phyloP scores from a whole-genome alignment of 1,140 invertebrate genomes.

The Dinoponera quadriceps region DNA sequence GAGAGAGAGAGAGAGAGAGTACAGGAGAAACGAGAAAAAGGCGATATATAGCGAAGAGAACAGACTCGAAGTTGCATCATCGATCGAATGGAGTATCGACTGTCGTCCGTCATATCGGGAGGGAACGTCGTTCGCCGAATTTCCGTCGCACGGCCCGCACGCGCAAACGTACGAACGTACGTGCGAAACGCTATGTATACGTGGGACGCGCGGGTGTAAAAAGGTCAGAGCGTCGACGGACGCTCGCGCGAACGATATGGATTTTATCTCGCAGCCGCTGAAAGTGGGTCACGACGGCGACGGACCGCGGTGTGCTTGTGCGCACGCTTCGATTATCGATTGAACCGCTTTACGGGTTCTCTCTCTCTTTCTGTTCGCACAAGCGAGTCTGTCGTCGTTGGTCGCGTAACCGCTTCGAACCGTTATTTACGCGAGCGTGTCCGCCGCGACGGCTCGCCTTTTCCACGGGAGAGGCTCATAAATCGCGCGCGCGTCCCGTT shows the following conservation, averaged over 20 bases:
- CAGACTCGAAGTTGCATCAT: neutral
- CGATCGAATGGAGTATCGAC: conserved; percentile 5
- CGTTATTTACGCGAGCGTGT: conserved; percentile 68
- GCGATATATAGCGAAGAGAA: neutral
- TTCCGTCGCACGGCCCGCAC: neutral
- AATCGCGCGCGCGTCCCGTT: neutral
- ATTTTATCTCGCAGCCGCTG: conserved; percentile 76
- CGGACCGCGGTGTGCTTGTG: conserved; percentile 68
- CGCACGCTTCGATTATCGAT: conserved; percentile 85
- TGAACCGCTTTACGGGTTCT: conserved; percentile 68
- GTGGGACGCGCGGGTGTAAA: conserved; percentile 56
- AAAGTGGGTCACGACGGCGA: conserved; percentile 81
- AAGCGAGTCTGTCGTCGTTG: conserved; percentile 59
- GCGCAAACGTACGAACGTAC: neutral
- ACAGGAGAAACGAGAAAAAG: neutral
- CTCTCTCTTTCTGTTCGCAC: too few species aligned
- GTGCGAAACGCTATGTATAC: neutral
- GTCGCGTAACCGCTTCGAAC: conserved; percentile 56
- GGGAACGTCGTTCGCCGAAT: neutral
- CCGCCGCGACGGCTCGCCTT: neutral
- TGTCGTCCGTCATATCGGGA: conserved; percentile 23
- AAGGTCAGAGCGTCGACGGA: conserved; percentile 68
- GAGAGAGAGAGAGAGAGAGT: neutral
- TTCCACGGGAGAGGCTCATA: neutral
- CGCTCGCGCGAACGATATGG: conserved; percentile 72